Percentiles rank a stretch among this genome's conserved stretches.
These are phyloP conservation scores for Thera obeliscata DNA, from an alignment of 2,888 invertebrate species.

Conservation along the genomic window DNA sequence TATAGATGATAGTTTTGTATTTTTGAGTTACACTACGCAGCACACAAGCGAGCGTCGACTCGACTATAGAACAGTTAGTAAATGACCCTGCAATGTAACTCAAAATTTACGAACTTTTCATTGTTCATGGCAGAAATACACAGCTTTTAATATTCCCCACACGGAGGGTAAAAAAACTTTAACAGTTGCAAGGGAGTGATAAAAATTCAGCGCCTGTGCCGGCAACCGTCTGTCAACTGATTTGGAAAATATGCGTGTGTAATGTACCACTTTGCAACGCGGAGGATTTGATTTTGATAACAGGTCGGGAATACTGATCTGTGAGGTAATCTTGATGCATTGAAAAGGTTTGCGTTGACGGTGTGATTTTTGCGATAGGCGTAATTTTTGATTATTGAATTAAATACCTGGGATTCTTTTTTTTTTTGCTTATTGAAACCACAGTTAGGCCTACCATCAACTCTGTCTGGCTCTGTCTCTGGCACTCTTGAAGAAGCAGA, in stretches of 20 bases:
- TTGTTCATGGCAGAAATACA: not conserved
- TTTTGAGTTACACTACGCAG: no score
- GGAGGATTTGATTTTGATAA: slow-evolving; percentile 32
- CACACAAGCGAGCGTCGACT: no score
- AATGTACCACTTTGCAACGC: slow-evolving; percentile 33
- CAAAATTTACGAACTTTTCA: no score
- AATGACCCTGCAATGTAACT: no score
- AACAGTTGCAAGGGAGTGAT: slow-evolving; percentile 36
- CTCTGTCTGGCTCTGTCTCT: no score
- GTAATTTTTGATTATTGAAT: no score
- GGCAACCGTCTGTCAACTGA: slow-evolving; percentile 19
- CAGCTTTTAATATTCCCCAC: slow-evolving; percentile 32
- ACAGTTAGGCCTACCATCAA: no score
- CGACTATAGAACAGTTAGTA: no score
- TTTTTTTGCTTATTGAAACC: not conserved
- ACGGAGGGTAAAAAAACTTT: slow-evolving; percentile 33
- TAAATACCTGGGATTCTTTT: not conserved
- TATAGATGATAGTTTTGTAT: no score
- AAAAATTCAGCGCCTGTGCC: slow-evolving; percentile 36
- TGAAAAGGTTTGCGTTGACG: not conserved
- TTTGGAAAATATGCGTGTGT: slow-evolving; percentile 32
- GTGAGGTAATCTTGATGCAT: slow-evolving; percentile 1
- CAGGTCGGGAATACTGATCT: slow-evolving; percentile 23
- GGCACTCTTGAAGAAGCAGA: no score
- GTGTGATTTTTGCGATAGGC: not conserved